A percentile compares a stretch with the other conserved stretches of the same genome.
Evolutionary conservation across 1,140 invertebrate genomes (phyloP).

Genomic region (Procambarus virginalis): DNA sequence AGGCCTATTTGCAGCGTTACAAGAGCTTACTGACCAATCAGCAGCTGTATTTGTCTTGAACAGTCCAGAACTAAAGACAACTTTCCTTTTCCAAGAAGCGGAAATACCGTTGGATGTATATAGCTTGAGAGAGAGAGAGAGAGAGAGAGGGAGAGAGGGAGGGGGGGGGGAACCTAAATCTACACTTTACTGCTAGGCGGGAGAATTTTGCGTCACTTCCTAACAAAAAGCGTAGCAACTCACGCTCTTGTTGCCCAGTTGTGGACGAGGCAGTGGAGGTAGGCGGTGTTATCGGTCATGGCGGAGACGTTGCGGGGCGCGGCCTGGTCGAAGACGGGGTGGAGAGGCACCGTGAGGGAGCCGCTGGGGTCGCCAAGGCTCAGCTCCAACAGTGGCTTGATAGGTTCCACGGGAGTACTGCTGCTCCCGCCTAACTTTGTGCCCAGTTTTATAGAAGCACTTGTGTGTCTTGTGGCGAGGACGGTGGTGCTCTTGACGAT

Average conservation of each 20-base stretch:
- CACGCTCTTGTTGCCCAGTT: conserved; percentile 40
- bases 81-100: too few relatives aligned
- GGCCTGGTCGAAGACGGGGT: conserved; percentile 33
- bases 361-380: background rate
- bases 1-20: too few relatives aligned
- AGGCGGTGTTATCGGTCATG: conserved; percentile 12
- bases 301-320: conserved; percentile 32
- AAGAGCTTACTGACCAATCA: too few relatives aligned
- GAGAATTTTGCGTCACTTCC: background rate
- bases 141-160: too few relatives aligned
- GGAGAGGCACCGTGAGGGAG: background rate
- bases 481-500: background rate
- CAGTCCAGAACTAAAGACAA: too few relatives aligned
- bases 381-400: conserved; percentile 21
- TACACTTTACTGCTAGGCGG: background rate
- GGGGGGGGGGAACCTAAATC: background rate
- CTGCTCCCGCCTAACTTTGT: conserved; percentile 2
- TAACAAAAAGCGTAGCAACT: background rate
- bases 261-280: conserved; percentile 30
- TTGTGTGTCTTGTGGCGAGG: background rate
- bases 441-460: background rate
- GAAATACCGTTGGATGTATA: background rate
- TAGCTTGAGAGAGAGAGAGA: background rate
- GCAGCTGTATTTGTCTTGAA: too few relatives aligned
- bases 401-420: conserved; percentile 22